phyloP scores from a whole-genome alignment of 2,113 vertebrate genomes.

The Gracilinanus agilis region DNA sequence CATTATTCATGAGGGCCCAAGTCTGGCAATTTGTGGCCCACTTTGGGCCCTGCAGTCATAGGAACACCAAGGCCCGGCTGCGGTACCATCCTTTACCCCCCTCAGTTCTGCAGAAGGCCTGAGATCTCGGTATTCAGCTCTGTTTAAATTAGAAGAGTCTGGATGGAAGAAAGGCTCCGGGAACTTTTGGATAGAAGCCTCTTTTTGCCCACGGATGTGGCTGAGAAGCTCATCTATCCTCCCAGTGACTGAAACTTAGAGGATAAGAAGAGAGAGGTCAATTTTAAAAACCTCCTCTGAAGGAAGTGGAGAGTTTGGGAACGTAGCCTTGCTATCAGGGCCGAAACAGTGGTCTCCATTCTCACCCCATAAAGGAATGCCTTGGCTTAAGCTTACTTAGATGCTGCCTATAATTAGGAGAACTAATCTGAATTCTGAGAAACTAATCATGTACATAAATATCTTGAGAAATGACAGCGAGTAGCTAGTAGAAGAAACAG shows the following conservation, averaged over 20 bases:
- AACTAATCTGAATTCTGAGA: neutral
- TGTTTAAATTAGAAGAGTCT: neutral
- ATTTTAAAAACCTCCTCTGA: neutral
- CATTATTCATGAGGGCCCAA: rapidly evolving
- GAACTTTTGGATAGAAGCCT: neutral
- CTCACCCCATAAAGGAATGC: neutral
- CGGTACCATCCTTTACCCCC: too few relatives aligned
- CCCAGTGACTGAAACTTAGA: neutral
- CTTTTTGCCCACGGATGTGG: neutral
- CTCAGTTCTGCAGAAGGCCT: neutral
- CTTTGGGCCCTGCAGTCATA: neutral
- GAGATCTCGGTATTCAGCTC: neutral
- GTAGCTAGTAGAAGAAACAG: too few relatives aligned
- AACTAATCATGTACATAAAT: neutral
- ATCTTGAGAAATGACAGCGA: too few relatives aligned
- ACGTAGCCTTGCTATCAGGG: neutral
- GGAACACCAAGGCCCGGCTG: neutral
- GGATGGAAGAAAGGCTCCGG: neutral
- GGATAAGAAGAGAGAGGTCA: neutral
- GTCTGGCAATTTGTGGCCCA: rapidly evolving
- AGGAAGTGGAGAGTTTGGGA: neutral
- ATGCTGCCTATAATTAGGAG: neutral
- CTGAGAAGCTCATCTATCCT: neutral
- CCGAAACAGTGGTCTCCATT: neutral
- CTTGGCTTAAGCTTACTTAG: neutral